Conservation (phyloP, 37 sponge, comb jelly and placozoan genomes). For the Hormiphora californensis region DNA sequence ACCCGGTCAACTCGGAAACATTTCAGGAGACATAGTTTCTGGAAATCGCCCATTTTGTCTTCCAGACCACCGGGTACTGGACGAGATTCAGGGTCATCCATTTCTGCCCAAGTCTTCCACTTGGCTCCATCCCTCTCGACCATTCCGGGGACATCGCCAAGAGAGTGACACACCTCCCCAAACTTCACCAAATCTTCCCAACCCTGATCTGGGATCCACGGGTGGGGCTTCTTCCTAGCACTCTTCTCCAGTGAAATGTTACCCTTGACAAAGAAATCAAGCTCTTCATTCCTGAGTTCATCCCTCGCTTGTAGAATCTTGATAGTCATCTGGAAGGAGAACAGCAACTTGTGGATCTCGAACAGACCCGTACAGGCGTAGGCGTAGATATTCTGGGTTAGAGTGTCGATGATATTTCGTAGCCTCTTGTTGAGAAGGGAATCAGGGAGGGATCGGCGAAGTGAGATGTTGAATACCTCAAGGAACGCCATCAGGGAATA, state of each 20-base stretch:
- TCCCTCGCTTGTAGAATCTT: constrained; percentile 88
- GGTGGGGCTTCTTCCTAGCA: constrained; percentile 71
- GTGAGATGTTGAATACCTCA: constrained; percentile 85
- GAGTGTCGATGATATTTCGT: constrained; percentile 89
- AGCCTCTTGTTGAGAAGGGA: constrained; percentile 82
- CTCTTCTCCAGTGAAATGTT: constrained; percentile 95
- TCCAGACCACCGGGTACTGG: constrained; percentile 77
- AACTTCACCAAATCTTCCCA: constrained; percentile 96
- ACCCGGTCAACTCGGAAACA: constrained; percentile 98
- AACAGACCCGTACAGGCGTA: constrained; percentile 99
- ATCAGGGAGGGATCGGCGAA: constrained; percentile 84
- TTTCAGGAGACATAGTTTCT: constrained; percentile 77
- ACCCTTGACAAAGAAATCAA: constrained; percentile 98
- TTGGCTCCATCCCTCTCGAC: constrained; percentile 73
- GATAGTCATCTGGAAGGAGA: constrained; percentile 97
- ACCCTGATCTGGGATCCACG: constrained; percentile 98
- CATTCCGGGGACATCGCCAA: constrained; percentile 82
- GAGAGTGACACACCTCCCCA: constrained; percentile 61
- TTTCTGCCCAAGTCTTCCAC: constrained; percentile 95
- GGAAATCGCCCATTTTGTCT: constrained; percentile 70
- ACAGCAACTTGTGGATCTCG: constrained; percentile 94
- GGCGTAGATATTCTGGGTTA: constrained; percentile 88
- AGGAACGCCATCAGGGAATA: constrained; percentile 92
- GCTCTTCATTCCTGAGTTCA: constrained; percentile 72
- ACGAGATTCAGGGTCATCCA: constrained; percentile 81